A percentile compares a stretch with the other conserved stretches of the same genome.
These are phyloP conservation scores for Nibea coibor DNA, from an alignment of 2,113 vertebrate species.

Conservation along the genomic window DNA sequence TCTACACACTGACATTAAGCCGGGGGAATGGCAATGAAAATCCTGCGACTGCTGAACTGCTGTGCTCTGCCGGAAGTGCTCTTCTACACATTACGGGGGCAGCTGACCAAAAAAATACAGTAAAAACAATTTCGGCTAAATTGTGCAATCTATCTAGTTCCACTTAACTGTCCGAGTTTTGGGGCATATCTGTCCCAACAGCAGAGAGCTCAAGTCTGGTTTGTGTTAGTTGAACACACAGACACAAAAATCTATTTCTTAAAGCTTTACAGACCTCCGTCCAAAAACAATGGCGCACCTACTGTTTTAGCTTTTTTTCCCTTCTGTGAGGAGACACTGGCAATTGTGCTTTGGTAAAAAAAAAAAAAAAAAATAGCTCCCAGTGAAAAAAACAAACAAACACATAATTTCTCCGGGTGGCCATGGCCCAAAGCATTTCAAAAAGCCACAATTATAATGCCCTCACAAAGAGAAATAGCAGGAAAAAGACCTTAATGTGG, in stretches of 20 bases:
- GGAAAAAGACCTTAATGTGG: not conserved
- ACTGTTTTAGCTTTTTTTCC: not conserved
- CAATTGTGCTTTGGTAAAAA: not conserved
- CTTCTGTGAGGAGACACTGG: not conserved
- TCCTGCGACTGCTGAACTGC: constrained; percentile 8
- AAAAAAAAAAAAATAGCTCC: no score
- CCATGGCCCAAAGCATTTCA: not conserved
- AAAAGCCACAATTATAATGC: not conserved
- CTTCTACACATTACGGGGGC: not conserved
- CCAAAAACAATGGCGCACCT: not conserved
- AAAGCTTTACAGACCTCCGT: not conserved
- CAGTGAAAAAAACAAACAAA: not conserved
- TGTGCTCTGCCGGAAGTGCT: not conserved
- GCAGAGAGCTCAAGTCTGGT: not conserved
- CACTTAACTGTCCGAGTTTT: not conserved
- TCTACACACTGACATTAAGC: constrained; percentile 41
- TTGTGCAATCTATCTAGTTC: not conserved
- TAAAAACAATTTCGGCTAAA: not conserved
- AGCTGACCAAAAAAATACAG: constrained; percentile 1
- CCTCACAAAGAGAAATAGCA: not conserved
- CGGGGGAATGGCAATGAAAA: constrained; percentile 47
- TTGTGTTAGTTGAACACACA: not conserved
- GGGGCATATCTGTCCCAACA: not conserved
- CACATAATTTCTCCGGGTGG: not conserved
- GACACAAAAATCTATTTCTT: not conserved